Evolutionary conservation across 2,797 vertebrate species (phyloP).

Genomic region (Cynodonichthys magdalenae): DNA sequence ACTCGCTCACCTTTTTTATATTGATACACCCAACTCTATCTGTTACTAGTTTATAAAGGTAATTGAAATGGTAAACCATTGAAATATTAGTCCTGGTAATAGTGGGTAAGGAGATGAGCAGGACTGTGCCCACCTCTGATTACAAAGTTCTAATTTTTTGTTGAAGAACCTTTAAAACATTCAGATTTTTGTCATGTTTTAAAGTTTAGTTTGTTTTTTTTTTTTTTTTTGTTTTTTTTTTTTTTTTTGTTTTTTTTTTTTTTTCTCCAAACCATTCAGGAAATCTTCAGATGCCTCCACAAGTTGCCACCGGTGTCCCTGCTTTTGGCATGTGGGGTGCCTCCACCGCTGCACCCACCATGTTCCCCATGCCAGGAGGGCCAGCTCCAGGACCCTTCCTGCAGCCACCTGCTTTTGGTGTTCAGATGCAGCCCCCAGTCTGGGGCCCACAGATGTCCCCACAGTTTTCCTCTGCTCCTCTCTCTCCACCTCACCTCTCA

Average conservation of each 20-base stretch:
- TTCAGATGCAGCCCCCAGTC: constrained; percentile 69
- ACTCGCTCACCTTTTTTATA: no score
- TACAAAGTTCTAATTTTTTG: no score
- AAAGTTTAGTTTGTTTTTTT: background rate
- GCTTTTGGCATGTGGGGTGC: constrained; percentile 79
- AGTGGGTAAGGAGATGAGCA: no score
- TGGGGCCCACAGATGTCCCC: constrained; percentile 83
- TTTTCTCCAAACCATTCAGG: constrained; percentile 71
- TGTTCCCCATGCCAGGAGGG: constrained; percentile 75
- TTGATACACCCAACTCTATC: no score
- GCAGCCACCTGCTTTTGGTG: constrained; percentile 79
- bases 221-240: no score
- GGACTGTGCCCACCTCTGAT: no score
- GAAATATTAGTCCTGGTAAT: no score
- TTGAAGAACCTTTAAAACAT: no score
- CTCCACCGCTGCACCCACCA: constrained; percentile 55
- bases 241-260: no score
- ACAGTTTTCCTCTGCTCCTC: constrained; percentile 66
- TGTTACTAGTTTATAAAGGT: no score
- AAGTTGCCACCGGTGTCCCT: constrained; percentile 61
- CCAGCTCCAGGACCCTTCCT: constrained; percentile 72
- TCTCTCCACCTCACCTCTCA: constrained; percentile 73
- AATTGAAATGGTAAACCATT: no score
- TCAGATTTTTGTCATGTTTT: background rate
- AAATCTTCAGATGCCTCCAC: constrained; percentile 75